phyloP scores from a whole-genome alignment of 2,888 invertebrate species.

The Lasioglossum lativentre region DNA sequence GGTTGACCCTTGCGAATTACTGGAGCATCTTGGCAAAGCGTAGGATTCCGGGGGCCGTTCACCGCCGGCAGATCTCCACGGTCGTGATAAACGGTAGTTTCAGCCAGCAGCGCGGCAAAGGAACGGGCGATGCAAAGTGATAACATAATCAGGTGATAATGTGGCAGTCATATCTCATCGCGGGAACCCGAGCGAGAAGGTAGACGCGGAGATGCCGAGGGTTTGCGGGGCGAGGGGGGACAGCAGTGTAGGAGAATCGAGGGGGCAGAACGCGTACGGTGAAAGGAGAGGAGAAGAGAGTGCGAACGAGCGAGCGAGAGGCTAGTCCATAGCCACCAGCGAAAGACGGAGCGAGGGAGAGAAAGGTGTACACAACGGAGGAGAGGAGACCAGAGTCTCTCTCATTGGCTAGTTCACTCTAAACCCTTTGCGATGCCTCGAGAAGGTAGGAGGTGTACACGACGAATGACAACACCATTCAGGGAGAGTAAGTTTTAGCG shows the following conservation, averaged over 20 bases:
- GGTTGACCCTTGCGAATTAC: slow-evolving; percentile 17
- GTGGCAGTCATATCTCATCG: slow-evolving; percentile 79
- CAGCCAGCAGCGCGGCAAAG: slow-evolving; percentile 73
- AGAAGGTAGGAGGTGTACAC: slow-evolving; percentile 55
- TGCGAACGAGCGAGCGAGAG: neutral
- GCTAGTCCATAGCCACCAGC: neutral
- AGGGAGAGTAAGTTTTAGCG: slow-evolving; percentile 70
- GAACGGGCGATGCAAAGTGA: slow-evolving; percentile 81
- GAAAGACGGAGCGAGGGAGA: slow-evolving; percentile 8
- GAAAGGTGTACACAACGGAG: neutral
- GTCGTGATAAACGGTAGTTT: slow-evolving; percentile 78
- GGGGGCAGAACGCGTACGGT: slow-evolving; percentile 21
- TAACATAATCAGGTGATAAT: slow-evolving; percentile 83
- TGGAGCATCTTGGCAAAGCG: slow-evolving; percentile 25
- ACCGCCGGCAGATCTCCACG: slow-evolving; percentile 53
- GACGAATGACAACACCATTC: slow-evolving; percentile 75
- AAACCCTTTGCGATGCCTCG: slow-evolving; percentile 56
- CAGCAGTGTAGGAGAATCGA: slow-evolving; percentile 10
- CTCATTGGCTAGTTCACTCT: slow-evolving; percentile 69
- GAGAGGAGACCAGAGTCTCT: slow-evolving; percentile 44
- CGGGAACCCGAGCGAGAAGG: slow-evolving; percentile 62
- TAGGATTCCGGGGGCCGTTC: slow-evolving; percentile 42
- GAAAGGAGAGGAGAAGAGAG: slow-evolving; percentile 21
- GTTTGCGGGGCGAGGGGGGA: neutral
- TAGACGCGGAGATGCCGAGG: slow-evolving; percentile 11